Evolutionary conservation across 2,888 invertebrate genomes (phyloP).

Genomic region (Pelosia muscerda): DNA sequence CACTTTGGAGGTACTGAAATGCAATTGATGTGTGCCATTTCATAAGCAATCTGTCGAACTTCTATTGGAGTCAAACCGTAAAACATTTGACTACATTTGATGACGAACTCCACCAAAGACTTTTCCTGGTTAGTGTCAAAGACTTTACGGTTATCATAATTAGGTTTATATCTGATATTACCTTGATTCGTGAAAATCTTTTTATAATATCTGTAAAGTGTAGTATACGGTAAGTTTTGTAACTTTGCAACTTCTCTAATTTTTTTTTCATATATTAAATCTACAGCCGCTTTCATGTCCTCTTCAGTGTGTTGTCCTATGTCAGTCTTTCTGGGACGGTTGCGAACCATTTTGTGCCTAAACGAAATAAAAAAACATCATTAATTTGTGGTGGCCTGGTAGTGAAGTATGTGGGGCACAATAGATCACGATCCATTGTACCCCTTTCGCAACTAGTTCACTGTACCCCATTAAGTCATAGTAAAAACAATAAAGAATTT

Average conservation of each 20-base stretch:
- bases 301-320: constrained; percentile 20
- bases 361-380: background rate
- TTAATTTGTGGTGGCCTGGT: too few species aligned
- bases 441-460: too few species aligned
- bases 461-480: too few species aligned
- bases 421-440: too few species aligned
- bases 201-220: constrained; percentile 25
- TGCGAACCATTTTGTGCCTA: constrained; percentile 22
- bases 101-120: constrained; percentile 22
- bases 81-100: constrained; percentile 31
- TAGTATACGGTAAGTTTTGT: constrained; percentile 25
- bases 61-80: constrained; percentile 21
- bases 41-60: constrained; percentile 32
- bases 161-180: constrained; percentile 5
- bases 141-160: constrained; percentile 8
- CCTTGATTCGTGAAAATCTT: constrained; percentile 16
- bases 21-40: constrained; percentile 29
- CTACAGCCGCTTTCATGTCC: background rate
- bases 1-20: constrained; percentile 36
- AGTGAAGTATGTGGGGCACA: too few species aligned
- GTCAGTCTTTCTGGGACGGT: constrained; percentile 19
- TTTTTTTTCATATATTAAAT: constrained; percentile 9
- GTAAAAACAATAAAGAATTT: too few species aligned
- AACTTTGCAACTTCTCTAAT: constrained; percentile 19
- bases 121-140: constrained; percentile 15